Evolutionary conservation across 2,113 vertebrate species (phyloP), one percentile per base, ranked within the genome.

Genomic region (Riparia riparia): DNA sequence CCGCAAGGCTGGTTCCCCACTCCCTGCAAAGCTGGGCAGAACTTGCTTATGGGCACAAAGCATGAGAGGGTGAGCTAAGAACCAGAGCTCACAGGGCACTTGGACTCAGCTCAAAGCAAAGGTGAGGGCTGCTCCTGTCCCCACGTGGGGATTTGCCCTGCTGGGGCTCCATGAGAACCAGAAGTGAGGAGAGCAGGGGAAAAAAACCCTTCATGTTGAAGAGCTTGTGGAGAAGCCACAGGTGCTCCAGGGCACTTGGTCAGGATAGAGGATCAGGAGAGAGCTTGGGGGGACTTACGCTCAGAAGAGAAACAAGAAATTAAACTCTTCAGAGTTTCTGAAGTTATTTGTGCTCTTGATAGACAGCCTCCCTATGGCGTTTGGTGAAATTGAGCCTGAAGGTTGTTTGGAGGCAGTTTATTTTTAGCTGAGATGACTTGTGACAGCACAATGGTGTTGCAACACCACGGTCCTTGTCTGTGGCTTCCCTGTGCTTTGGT

Each of bases 341-440:
- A 56, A 85, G 58, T n/a, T 63, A 9, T 65, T 79, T 25, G 7
- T 88, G 34, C 42, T 70, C 47, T 12, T 41, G 39, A 29, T 56
- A 69, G 51, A 25, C 6, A 15, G 47, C 44, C 78, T 86, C 18
- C 37, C 88, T 37, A n/a, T 0, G 0, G 71, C 50, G 20, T n/a
- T 68, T 73, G 68, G 50, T 73, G 54, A 72, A 85, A 84, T 32
- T 44, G 78, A 66, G 42, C 37, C 58, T 80, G 85, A 66, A 4
- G 10, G 50, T 79, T 91, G 51, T 86, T 87, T 51, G 49, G 71
- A 1, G 0, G 74, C 37, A 73, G 82, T 80, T 90, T 95, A 93
- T 92, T 97, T 96, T 97, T 86, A 92, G 70, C 86, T 2, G 24
- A 63, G 76, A 25, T 54, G 79, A 58, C 68, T 94, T 73, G 85